Percentiles rank a stretch among this genome's conserved stretches.
phyloP scores from a whole-genome alignment of 2,113 vertebrate genomes.

The Sorex araneus region DNA sequence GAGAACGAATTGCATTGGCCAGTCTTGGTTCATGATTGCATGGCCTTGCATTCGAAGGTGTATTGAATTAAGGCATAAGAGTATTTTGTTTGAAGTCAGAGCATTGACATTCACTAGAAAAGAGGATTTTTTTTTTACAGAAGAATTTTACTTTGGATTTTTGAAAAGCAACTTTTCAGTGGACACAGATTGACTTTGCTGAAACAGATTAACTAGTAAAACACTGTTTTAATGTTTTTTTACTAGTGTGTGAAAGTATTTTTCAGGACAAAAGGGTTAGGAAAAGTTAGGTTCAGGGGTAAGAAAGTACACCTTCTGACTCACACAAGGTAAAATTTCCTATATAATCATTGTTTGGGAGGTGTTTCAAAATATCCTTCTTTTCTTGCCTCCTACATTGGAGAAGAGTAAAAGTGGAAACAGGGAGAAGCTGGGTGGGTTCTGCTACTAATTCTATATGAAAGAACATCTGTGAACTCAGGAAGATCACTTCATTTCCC shows the following conservation, averaged over 20 bases:
- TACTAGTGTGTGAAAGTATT: slow-evolving; percentile 13
- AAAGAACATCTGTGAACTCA: background rate
- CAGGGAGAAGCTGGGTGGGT: background rate
- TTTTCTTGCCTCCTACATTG: background rate
- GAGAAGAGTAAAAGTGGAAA: background rate
- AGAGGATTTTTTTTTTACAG: background rate
- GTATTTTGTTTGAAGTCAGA: slow-evolving; percentile 2
- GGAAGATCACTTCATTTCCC: background rate
- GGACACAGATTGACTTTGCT: background rate
- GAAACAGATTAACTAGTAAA: background rate
- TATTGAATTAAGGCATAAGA: slow-evolving; percentile 45
- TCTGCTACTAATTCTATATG: background rate
- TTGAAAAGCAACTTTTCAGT: slow-evolving; percentile 11
- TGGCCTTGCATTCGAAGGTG: background rate
- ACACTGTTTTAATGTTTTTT: too few relatives aligned
- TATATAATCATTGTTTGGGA: background rate
- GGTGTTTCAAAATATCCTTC: background rate
- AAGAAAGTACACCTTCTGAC: slow-evolving; percentile 6
- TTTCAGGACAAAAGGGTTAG: slow-evolving; percentile 16
- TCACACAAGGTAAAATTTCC: background rate
- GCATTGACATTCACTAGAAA: background rate
- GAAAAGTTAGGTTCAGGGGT: background rate
- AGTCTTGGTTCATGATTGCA: background rate
- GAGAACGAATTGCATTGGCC: background rate
- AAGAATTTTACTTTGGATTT: background rate